These are phyloP conservation scores for Crocodylus rhombifer DNA, from an alignment of 2,797 vertebrate genomes.

Conservation along the genomic window DNA sequence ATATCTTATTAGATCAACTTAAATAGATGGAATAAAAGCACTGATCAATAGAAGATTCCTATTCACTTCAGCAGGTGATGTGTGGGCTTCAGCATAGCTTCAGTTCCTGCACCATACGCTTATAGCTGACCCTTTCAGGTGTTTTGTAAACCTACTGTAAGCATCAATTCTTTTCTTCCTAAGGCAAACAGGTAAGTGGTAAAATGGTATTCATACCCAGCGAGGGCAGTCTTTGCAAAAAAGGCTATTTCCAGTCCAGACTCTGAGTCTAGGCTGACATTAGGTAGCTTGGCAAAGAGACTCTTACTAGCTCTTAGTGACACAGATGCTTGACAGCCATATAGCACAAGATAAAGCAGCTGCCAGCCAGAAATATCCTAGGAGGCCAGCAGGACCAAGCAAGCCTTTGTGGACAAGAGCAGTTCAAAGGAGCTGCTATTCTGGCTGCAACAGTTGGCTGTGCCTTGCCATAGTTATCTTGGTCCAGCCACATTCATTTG, in stretches of 20 bases:
- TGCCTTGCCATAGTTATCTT: neutral
- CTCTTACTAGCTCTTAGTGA: neutral
- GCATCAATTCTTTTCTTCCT: neutral
- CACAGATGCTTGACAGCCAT: neutral
- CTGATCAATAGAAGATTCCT: neutral
- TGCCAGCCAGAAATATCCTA: neutral
- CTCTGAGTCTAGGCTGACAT: neutral
- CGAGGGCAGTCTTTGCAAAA: neutral
- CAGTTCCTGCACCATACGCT: neutral
- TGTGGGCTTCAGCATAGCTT: neutral
- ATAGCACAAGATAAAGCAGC: neutral
- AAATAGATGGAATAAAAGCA: too few relatives aligned
- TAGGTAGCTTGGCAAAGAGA: neutral
- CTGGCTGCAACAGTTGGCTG: too few relatives aligned
- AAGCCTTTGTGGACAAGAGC: neutral
- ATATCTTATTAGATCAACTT: too few relatives aligned
- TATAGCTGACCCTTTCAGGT: neutral
- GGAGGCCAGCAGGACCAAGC: neutral
- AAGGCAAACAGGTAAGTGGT: neutral
- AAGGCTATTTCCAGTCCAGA: neutral
- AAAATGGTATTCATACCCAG: neutral
- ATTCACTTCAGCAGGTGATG: neutral
- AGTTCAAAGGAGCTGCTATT: neutral
- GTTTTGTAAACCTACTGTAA: neutral
- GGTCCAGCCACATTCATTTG: neutral